Evolutionary conservation across 2,113 vertebrate species (phyloP).

Genomic region (Raja brachyura): DNA sequence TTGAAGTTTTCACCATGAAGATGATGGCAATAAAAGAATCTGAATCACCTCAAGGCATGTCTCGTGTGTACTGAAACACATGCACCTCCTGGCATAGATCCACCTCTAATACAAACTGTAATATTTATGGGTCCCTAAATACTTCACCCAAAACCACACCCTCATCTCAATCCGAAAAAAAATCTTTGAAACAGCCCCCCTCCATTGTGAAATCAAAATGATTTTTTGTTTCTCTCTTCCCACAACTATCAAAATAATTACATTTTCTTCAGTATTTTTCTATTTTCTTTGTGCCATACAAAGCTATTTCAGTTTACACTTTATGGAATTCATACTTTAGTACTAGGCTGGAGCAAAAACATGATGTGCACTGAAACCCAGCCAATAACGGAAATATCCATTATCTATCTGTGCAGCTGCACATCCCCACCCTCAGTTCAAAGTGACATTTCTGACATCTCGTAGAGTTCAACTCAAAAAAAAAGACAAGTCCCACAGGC

Average conservation of each 20-base stretch:
- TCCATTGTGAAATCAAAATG: not conserved
- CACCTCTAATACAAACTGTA: not conserved
- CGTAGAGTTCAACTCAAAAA: conserved; percentile 42
- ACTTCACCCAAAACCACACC: not conserved
- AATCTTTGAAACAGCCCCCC: not conserved
- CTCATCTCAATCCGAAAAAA: not conserved
- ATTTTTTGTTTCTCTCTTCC: not conserved
- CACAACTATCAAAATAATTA: not conserved
- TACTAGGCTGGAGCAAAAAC: conserved; percentile 44
- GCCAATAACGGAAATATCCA: conserved; percentile 54
- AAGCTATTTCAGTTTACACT: conserved; percentile 44
- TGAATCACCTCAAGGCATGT: not conserved
- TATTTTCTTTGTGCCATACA: not conserved
- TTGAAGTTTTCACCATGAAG: not conserved
- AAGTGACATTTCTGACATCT: conserved; percentile 42
- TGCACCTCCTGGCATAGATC: not conserved
- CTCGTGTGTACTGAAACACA: not conserved
- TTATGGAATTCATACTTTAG: conserved; percentile 48
- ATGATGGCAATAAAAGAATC: not conserved
- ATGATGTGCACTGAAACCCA: conserved; percentile 52
- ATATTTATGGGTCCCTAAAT: not conserved
- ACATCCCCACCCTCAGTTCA: conserved; percentile 42
- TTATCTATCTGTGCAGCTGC: conserved; percentile 55
- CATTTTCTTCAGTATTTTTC: not conserved
- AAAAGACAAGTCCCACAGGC: conserved; percentile 45